Conservation (phyloP, 2,797 vertebrate species). For the Bovichtus variegatus region DNA sequence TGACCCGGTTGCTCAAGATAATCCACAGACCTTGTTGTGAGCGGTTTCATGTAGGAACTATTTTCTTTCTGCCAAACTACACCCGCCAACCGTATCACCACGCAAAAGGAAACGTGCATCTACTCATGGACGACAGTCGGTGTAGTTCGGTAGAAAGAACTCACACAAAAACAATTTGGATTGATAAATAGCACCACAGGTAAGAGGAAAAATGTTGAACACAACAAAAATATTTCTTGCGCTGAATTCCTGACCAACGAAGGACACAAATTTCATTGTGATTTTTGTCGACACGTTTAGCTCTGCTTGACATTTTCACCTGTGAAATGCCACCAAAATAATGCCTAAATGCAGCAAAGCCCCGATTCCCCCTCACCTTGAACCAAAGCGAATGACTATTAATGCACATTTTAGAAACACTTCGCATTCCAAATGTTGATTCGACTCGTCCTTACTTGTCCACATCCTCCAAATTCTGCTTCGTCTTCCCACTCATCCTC, state of each 20-base stretch:
- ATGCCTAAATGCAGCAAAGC: neutral
- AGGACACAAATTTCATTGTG: neutral
- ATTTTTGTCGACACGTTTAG: neutral
- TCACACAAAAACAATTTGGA: no score
- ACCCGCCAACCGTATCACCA: no score
- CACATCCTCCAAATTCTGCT: constrained; percentile 39
- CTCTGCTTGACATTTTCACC: constrained; percentile 5
- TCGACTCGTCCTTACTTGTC: constrained; percentile 29
- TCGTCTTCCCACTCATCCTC: constrained; percentile 53
- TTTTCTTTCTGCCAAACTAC: no score
- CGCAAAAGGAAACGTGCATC: no score
- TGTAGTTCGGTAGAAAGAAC: no score
- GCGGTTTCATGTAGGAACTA: no score
- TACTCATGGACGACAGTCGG: no score
- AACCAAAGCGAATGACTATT: neutral
- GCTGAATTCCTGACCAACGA: neutral
- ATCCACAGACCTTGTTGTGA: no score
- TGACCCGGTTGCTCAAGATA: no score
- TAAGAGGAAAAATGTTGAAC: no score
- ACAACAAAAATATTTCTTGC: constrained; percentile 6
- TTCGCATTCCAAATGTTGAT: constrained; percentile 38
- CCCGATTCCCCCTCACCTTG: neutral
- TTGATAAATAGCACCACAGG: no score
- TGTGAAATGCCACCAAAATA: neutral
- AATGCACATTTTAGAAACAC: constrained; percentile 19